Percentiles rank a stretch among this genome's conserved stretches.
Conservation (phyloP, 2,888 invertebrate species). For the Spialia ferax region DNA sequence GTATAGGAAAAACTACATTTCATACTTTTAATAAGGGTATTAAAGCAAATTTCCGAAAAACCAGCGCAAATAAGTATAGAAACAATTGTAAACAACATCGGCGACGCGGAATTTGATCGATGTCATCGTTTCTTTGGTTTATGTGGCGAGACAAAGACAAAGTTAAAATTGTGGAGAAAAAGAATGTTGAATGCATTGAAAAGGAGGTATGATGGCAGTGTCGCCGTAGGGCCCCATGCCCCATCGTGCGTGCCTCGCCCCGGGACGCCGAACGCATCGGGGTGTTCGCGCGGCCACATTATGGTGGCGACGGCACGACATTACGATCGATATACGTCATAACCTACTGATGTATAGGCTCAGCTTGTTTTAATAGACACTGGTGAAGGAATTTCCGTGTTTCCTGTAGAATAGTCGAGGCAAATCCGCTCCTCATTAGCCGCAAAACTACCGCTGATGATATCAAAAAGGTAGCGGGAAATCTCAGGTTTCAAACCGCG, state of each 20-base stretch:
- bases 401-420: too few species aligned
- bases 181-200: slow-evolving; percentile 48
- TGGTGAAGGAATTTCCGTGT: background rate
- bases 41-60: background rate
- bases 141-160: slow-evolving; percentile 43
- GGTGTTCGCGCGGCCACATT: slow-evolving; percentile 57
- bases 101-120: slow-evolving; percentile 27
- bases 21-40: too few species aligned
- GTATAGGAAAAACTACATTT: background rate
- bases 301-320: slow-evolving; percentile 61
- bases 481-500: too few species aligned
- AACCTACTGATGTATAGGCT: slow-evolving; percentile 12
- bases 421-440: background rate
- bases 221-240: slow-evolving; percentile 63
- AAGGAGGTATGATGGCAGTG: slow-evolving; percentile 49
- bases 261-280: slow-evolving; percentile 65
- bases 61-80: background rate
- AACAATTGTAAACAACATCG: slow-evolving; percentile 6
- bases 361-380: background rate
- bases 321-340: slow-evolving; percentile 67
- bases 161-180: slow-evolving; percentile 48
- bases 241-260: slow-evolving; percentile 65
- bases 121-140: slow-evolving; percentile 21
- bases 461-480: too few species aligned
- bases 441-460: background rate